Conservation (phyloP, 2,797 vertebrate genomes). For the Apogon hyalosoma region DNA sequence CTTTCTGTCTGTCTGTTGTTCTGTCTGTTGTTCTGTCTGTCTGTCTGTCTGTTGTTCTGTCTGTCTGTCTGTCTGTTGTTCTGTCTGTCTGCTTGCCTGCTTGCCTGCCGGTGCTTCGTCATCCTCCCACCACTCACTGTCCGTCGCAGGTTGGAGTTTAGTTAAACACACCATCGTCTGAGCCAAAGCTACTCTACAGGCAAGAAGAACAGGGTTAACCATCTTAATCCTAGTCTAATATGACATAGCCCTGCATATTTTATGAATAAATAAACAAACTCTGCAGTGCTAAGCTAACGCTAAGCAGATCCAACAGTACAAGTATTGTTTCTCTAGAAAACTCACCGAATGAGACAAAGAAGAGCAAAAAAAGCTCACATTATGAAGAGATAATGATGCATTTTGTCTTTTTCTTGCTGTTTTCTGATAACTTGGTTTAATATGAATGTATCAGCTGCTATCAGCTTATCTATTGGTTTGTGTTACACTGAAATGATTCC, state of each 20-base stretch:
- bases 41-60: conserved; percentile 60
- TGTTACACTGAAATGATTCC: no score
- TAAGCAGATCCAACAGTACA: no score
- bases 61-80: conserved; percentile 64
- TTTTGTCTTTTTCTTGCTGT: no score
- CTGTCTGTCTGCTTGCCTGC: conserved; percentile 53
- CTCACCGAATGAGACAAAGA: no score
- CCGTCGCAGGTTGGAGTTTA: conserved; percentile 51
- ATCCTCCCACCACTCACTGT: conserved; percentile 54
- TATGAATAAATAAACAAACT: background rate
- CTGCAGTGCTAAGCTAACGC: no score
- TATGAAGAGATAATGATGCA: no score
- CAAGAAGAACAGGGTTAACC: background rate
- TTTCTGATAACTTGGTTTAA: no score
- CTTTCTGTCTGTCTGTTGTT: conserved; percentile 56
- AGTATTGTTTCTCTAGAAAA: no score
- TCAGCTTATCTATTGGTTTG: no score
- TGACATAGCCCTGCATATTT: background rate
- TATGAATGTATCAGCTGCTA: no score
- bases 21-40: conserved; percentile 46
- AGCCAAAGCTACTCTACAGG: conserved; percentile 41
- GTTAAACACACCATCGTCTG: conserved; percentile 21
- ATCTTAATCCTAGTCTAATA: no score
- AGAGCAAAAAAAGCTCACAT: no score
- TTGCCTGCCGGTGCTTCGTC: conserved; percentile 46